Conservation (phyloP, 2,888 invertebrate genomes). For the Bruchidius siliquastri region DNA sequence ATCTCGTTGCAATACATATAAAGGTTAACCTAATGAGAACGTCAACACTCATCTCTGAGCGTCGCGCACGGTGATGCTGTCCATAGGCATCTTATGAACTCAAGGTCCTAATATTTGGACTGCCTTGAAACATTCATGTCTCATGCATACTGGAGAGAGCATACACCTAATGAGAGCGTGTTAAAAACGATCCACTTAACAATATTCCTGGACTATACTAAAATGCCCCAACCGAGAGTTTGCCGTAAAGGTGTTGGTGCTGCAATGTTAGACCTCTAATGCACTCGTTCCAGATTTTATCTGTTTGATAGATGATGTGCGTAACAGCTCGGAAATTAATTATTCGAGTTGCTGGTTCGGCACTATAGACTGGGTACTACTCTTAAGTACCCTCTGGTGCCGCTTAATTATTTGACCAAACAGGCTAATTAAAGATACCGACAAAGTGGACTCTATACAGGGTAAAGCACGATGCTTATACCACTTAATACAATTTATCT, state of each 20-base stretch:
- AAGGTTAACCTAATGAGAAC: no score
- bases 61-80: no score
- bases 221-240: not conserved
- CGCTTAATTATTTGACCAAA: not conserved
- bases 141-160: no score
- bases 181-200: no score
- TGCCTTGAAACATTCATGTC: no score
- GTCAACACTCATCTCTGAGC: no score
- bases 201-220: not conserved
- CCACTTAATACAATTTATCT: no score
- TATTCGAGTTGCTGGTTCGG: not conserved
- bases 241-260: not conserved
- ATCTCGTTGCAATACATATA: no score
- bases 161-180: no score
- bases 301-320: not conserved
- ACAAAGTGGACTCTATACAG: not conserved
- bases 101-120: no score
- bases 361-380: not conserved
- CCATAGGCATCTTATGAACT: no score
- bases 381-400: not conserved
- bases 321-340: not conserved
- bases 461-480: not conserved
- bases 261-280: not conserved
- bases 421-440: not conserved
- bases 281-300: not conserved